Evolutionary conservation across 2,888 invertebrate species (phyloP).

Genomic region (Plebejus argus): DNA sequence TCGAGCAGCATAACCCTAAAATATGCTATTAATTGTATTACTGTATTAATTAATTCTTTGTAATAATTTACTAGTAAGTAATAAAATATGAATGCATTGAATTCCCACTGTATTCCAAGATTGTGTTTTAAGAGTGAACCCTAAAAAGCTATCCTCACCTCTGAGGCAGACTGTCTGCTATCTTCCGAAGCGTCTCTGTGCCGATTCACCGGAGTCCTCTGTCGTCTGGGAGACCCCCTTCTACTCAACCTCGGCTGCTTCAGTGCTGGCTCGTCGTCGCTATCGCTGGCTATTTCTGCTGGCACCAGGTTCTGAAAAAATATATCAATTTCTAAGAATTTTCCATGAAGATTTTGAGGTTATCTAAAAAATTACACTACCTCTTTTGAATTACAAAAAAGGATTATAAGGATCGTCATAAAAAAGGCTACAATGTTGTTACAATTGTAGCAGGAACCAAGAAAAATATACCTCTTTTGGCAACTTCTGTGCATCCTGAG

Average conservation of each 20-base stretch:
- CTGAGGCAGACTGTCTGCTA: slow-evolving; percentile 73
- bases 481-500: neutral
- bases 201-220: slow-evolving; percentile 62
- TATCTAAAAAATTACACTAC: too few relatives aligned
- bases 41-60: too few relatives aligned
- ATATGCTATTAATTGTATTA: too few relatives aligned
- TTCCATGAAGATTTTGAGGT: neutral
- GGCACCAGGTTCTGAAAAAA: slow-evolving; percentile 80
- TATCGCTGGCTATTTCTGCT: slow-evolving; percentile 80
- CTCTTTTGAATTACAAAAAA: too few relatives aligned
- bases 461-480: neutral
- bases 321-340: too few relatives aligned
- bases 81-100: too few relatives aligned
- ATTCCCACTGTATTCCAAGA: too few relatives aligned
- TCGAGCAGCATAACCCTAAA: neutral
- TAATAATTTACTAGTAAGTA: too few relatives aligned
- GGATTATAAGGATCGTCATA: too few relatives aligned
- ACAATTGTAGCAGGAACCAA: too few relatives aligned
- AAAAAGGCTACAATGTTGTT: too few relatives aligned
- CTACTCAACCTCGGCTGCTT: slow-evolving; percentile 85
- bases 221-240: slow-evolving; percentile 64
- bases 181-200: slow-evolving; percentile 60
- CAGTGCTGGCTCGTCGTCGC: slow-evolving; percentile 88
- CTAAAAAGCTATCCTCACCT: slow-evolving; percentile 50
- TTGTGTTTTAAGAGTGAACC: neutral